These are phyloP conservation scores for Nemapogon koenigi DNA, from an alignment of 2,888 invertebrate species.

Conservation along the genomic window DNA sequence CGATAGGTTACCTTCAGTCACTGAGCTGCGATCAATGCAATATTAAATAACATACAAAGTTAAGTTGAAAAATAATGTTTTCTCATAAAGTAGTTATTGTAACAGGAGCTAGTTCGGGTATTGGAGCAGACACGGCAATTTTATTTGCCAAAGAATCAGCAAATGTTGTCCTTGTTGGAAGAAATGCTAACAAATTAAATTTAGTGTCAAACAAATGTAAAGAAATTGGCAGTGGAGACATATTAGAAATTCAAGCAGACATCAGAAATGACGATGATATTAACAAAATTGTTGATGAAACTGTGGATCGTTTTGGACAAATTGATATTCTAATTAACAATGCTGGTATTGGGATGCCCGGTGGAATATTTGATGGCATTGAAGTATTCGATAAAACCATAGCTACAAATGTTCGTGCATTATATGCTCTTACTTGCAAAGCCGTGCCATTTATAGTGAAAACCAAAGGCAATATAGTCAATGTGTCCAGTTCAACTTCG, in stretches of 20 bases:
- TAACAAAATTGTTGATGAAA: constrained; percentile 5
- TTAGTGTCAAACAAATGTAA: constrained; percentile 39
- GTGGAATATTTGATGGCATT: constrained; percentile 4
- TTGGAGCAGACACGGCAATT: constrained; percentile 67
- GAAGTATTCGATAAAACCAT: constrained; percentile 6
- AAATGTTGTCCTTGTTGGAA: constrained; percentile 61
- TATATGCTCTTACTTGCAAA: constrained; percentile 1
- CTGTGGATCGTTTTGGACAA: constrained; percentile 3
- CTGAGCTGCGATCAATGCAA: no score
- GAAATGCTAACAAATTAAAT: constrained; percentile 68
- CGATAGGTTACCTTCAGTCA: no score
- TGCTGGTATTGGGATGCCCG: constrained; percentile 4
- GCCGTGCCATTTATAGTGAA: constrained; percentile 7
- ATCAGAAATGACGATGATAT: constrained; percentile 6
- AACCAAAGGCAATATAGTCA: constrained; percentile 8
- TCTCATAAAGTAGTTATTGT: constrained; percentile 45
- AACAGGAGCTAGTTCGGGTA: constrained; percentile 71
- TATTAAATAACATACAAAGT: no score
- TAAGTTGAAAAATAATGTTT: constrained; percentile 2
- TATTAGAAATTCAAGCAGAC: constrained; percentile 7
- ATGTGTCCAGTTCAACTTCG: constrained; percentile 8
- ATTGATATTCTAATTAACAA: constrained; percentile 9
- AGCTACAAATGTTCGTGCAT: constrained; percentile 5
- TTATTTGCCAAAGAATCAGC: constrained; percentile 67
- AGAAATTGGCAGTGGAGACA: not conserved